These are phyloP conservation scores for Thera britannica DNA, from an alignment of 2,888 invertebrate species.

Conservation along the genomic window DNA sequence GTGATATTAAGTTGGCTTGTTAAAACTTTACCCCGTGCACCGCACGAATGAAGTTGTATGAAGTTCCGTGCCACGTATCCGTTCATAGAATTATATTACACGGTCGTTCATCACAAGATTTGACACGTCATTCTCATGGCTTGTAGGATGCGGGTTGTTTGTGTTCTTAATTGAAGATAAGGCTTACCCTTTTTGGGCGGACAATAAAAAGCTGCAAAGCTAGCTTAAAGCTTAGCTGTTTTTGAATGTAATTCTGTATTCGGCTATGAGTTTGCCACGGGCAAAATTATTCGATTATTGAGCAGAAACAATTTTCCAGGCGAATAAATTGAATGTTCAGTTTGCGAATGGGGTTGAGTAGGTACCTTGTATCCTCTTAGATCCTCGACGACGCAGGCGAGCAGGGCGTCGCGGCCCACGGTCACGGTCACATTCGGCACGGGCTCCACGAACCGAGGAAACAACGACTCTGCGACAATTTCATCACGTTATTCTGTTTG, in stretches of 20 bases:
- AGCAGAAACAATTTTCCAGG: conserved; percentile 39
- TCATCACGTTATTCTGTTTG: conserved; percentile 20
- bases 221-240: conserved; percentile 22
- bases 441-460: conserved; percentile 94
- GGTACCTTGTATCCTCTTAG: conserved; percentile 92
- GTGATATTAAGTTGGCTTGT: conserved; percentile 85
- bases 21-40: conserved; percentile 79
- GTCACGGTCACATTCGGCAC: conserved; percentile 96
- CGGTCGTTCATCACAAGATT: conserved; percentile 57
- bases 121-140: conserved; percentile 52
- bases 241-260: conserved; percentile 21
- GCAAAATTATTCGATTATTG: conserved; percentile 27
- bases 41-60: conserved; percentile 71
- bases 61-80: conserved; percentile 65
- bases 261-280: conserved; percentile 29
- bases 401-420: conserved; percentile 92
- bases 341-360: conserved; percentile 31
- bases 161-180: conserved; percentile 54
- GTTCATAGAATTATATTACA: conserved; percentile 63
- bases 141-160: conserved; percentile 49
- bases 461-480: conserved; percentile 75
- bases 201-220: conserved; percentile 39
- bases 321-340: conserved; percentile 40
- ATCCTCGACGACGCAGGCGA: conserved; percentile 96
- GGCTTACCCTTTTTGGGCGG: conserved; percentile 40